A percentile compares a stretch with the other conserved stretches of the same genome.
phyloP scores from a whole-genome alignment of 2,113 vertebrate species.

The Grammatotria lemairii region DNA sequence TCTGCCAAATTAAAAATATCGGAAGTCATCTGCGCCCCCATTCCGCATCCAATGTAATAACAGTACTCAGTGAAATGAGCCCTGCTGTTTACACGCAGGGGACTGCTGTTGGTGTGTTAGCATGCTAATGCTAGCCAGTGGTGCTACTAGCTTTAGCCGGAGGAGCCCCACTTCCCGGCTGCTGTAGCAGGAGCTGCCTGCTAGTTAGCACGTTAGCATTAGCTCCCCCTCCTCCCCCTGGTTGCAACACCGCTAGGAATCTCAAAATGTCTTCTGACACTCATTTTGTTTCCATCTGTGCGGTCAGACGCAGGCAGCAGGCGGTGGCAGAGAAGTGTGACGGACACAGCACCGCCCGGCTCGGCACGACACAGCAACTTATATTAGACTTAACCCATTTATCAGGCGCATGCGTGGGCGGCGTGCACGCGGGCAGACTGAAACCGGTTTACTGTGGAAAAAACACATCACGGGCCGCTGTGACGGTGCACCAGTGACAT shows the following conservation, averaged over 20 bases:
- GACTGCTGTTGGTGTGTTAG: neutral
- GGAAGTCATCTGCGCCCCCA: rapidly evolving
- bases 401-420: neutral
- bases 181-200: neutral
- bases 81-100: neutral
- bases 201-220: constrained; percentile 25
- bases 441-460: neutral
- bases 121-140: neutral
- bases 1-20: rapidly evolving
- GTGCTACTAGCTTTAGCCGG: neutral
- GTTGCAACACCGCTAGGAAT: neutral
- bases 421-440: neutral
- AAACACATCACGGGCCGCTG: neutral
- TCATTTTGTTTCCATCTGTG: neutral
- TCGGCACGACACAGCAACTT: neutral
- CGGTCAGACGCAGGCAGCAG: neutral
- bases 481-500: neutral
- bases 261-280: constrained; percentile 54
- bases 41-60: rapidly evolving
- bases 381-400: neutral
- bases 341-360: neutral
- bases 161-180: neutral
- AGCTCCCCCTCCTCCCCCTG: constrained; percentile 1
- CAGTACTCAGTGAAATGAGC: rapidly evolving
- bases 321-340: neutral